These are phyloP conservation scores for Agrotis puta DNA, from an alignment of 2,888 invertebrate species.

Conservation along the genomic window DNA sequence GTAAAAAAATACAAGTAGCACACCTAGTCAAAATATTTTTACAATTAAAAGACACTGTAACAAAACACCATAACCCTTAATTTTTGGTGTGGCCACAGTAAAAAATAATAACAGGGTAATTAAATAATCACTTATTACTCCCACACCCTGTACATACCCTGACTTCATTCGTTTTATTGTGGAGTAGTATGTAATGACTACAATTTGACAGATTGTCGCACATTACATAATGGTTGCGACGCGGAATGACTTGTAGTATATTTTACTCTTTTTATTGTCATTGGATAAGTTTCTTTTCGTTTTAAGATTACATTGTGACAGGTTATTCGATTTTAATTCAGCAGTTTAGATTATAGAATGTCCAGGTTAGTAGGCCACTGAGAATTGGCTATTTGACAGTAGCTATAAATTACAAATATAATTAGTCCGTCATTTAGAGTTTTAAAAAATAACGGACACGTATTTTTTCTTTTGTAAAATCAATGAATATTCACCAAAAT, in stretches of 20 bases:
- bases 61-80: no score
- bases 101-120: background rate
- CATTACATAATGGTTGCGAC: slow-evolving; percentile 38
- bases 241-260: background rate
- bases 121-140: background rate
- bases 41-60: background rate
- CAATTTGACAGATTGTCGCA: slow-evolving; percentile 42
- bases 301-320: background rate
- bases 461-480: no score
- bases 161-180: slow-evolving; percentile 45
- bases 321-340: slow-evolving; percentile 1
- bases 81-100: background rate
- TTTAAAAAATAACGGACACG: no score
- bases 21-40: background rate
- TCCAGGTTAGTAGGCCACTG: no score
- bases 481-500: no score
- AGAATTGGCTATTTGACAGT: no score
- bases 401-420: no score
- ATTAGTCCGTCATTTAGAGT: no score
- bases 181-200: slow-evolving; percentile 20
- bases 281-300: background rate
- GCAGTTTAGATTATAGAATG: no score
- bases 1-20: no score
- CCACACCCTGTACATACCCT: slow-evolving; percentile 14
- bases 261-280: background rate